Percentiles rank a stretch among this genome's conserved stretches.
These are phyloP conservation scores for Sterna hirundo DNA, from an alignment of 2,113 vertebrate species.

Conservation along the genomic window DNA sequence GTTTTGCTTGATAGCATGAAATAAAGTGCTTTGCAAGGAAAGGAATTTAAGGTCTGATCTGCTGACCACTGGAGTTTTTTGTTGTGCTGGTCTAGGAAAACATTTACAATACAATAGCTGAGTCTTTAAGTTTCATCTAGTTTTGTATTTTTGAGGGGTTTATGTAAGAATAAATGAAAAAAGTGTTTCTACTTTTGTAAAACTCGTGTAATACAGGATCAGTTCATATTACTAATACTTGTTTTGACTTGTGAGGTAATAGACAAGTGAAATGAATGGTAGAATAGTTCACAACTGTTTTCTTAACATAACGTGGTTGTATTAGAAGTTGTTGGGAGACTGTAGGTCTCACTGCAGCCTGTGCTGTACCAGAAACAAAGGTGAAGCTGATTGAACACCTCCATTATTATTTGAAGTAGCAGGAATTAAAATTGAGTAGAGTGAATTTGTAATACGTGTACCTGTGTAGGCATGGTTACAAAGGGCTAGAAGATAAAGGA, in stretches of 20 bases:
- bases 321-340: background rate
- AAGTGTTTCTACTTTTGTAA: background rate
- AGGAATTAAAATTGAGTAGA: background rate
- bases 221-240: background rate
- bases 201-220: background rate
- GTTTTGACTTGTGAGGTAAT: background rate
- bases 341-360: background rate
- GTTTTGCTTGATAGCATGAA: background rate
- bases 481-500: background rate
- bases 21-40: background rate
- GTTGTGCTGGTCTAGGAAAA: background rate
- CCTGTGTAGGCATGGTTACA: background rate
- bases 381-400: background rate
- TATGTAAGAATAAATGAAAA: background rate
- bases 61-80: background rate
- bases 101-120: background rate
- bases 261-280: background rate
- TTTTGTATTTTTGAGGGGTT: background rate
- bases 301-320: background rate
- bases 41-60: background rate
- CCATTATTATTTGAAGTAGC: background rate
- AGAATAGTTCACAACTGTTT: background rate
- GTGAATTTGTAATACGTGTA: background rate
- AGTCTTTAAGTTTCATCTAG: background rate
- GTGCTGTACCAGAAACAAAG: background rate